phyloP scores from a whole-genome alignment of 2,113 vertebrate genomes.

The Condylura cristata region DNA sequence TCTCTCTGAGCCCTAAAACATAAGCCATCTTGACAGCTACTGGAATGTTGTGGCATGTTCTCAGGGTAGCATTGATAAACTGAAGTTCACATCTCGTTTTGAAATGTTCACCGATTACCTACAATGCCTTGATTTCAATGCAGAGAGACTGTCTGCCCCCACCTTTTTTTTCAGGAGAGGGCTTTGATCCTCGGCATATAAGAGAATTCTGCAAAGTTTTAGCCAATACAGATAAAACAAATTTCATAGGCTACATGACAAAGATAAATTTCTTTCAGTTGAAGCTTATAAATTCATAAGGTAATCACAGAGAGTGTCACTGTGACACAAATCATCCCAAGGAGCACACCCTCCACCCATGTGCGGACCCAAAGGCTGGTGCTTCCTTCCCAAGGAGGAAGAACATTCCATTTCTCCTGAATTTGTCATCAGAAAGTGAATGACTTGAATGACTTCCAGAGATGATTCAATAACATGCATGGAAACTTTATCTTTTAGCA shows the following conservation, averaged over 20 bases:
- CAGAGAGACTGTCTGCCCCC: not conserved
- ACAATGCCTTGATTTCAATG: slow-evolving; percentile 65
- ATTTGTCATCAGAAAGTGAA: not conserved
- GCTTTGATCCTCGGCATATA: not conserved
- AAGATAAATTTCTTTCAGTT: not conserved
- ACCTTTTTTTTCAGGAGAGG: not conserved
- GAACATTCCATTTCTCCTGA: not conserved
- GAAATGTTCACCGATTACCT: slow-evolving; percentile 32
- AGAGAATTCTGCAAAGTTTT: not conserved
- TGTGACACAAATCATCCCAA: not conserved
- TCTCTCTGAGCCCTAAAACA: not conserved
- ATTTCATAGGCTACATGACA: not conserved
- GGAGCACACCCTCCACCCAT: not conserved
- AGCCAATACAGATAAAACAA: not conserved
- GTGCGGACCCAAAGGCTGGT: no score
- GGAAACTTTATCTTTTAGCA: not conserved
- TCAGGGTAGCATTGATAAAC: not conserved
- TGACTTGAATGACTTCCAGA: not conserved
- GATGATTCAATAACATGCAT: not conserved
- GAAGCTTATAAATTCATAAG: not conserved
- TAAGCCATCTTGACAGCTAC: not conserved
- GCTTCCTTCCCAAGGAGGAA: not conserved
- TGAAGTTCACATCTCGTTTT: not conserved
- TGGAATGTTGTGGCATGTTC: not conserved
- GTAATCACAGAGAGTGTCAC: not conserved